Conservation (phyloP, 2,888 invertebrate genomes). For the Macrophya alboannulata region DNA sequence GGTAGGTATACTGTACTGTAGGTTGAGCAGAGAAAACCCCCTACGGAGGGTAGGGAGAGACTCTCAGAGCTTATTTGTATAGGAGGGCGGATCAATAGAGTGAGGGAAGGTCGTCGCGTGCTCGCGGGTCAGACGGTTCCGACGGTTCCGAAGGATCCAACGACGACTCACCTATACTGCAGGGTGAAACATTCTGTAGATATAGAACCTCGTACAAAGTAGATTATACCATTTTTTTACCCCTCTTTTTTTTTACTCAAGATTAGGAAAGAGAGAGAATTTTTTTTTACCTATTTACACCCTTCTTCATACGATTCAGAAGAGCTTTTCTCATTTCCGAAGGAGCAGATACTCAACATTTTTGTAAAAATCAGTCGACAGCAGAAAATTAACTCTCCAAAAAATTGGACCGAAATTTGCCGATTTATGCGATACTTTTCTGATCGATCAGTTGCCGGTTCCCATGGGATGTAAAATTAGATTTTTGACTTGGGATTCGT, state of each 20-base stretch:
- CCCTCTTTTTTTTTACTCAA: background rate
- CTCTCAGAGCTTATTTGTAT: conserved; percentile 74
- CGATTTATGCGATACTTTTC: too few species aligned
- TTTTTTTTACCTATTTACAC: background rate
- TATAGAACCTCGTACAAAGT: background rate
- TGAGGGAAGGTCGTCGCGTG: conserved; percentile 77
- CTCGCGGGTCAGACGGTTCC: conserved; percentile 71
- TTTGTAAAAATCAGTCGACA: too few species aligned
- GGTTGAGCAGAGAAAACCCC: conserved; percentile 24
- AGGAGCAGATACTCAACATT: background rate
- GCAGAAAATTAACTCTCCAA: too few species aligned
- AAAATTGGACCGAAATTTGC: too few species aligned
- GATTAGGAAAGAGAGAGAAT: background rate
- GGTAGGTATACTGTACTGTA: background rate
- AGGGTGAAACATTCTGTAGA: conserved; percentile 33
- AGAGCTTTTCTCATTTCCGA: background rate
- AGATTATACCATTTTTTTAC: background rate
- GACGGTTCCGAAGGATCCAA: conserved; percentile 65
- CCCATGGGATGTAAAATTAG: too few species aligned
- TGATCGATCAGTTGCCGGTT: too few species aligned
- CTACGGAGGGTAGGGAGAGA: conserved; percentile 60
- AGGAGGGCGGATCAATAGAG: conserved; percentile 78
- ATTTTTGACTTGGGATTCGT: too few species aligned
- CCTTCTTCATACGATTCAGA: background rate
- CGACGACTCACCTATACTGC: conserved; percentile 40